Evolutionary conservation across 2,888 invertebrate species (phyloP).

Genomic region (Steinernema carpocapsae): DNA sequence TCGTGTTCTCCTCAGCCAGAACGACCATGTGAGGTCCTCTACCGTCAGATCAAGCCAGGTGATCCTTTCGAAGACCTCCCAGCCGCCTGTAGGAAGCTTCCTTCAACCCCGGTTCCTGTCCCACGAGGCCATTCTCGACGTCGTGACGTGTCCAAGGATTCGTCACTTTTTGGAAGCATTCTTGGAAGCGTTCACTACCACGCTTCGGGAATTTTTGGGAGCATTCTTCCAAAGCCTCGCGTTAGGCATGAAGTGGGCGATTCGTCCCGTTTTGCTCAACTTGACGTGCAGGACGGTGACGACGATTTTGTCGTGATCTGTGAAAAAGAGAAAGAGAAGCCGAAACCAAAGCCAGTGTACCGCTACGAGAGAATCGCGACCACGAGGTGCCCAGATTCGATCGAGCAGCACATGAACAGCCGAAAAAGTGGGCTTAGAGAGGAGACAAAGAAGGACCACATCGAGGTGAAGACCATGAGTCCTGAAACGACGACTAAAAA

Average conservation of each 20-base stretch:
- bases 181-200: not conserved
- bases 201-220: not conserved
- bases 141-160: not conserved
- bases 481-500: conserved; percentile 14
- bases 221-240: not conserved
- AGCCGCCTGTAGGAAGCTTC: not conserved
- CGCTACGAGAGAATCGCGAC: conserved; percentile 14
- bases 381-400: not conserved
- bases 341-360: conserved; percentile 9
- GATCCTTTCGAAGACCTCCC: conserved; percentile 8
- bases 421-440: not conserved
- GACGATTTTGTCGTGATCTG: not conserved
- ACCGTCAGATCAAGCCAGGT: conserved; percentile 1
- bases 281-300: not conserved
- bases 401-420: not conserved
- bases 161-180: not conserved
- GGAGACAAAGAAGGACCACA: not conserved
- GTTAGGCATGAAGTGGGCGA: conserved; percentile 16
- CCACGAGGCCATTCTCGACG: not conserved
- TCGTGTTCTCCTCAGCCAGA: not conserved
- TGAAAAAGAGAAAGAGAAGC: not conserved
- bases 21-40: conserved; percentile 2
- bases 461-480: not conserved
- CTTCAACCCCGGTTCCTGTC: not conserved
- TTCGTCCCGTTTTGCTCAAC: not conserved